Evolutionary conservation across 92 coral and sea anemone species (phyloP).

Genomic region (Zoanthus gigantus): DNA sequence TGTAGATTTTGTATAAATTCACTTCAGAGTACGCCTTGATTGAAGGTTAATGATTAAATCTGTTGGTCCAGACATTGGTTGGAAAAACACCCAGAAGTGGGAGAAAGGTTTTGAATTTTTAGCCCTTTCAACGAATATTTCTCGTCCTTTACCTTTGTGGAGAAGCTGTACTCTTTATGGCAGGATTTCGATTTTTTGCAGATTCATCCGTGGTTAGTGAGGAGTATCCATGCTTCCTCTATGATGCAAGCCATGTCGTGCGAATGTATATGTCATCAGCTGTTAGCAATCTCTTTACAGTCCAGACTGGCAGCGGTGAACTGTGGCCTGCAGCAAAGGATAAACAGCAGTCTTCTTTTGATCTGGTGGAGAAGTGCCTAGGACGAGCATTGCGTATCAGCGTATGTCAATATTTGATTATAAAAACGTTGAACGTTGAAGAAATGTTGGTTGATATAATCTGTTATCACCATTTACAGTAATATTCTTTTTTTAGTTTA

Average conservation of each 20-base stretch:
- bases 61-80: too few relatives aligned
- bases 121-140: neutral
- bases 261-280: slow-evolving; percentile 91
- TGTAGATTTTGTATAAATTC: neutral
- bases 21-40: too few relatives aligned
- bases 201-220: slow-evolving; percentile 55
- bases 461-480: too few relatives aligned
- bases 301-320: slow-evolving; percentile 26
- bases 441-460: too few relatives aligned
- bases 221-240: slow-evolving; percentile 82
- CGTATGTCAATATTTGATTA: slow-evolving; percentile 24
- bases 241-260: slow-evolving; percentile 84
- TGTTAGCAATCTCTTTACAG: slow-evolving; percentile 79
- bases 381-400: slow-evolving; percentile 71
- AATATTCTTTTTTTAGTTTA: too few relatives aligned
- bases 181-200: neutral
- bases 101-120: neutral
- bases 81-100: too few relatives aligned
- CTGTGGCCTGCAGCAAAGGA: slow-evolving; percentile 76
- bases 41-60: too few relatives aligned
- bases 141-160: neutral
- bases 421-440: neutral
- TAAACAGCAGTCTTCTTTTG: slow-evolving; percentile 79
- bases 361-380: slow-evolving; percentile 74
- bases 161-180: neutral